These are phyloP conservation scores for Lasaia peninsularis DNA, from an alignment of 1,140 invertebrate genomes.

Conservation along the genomic window DNA sequence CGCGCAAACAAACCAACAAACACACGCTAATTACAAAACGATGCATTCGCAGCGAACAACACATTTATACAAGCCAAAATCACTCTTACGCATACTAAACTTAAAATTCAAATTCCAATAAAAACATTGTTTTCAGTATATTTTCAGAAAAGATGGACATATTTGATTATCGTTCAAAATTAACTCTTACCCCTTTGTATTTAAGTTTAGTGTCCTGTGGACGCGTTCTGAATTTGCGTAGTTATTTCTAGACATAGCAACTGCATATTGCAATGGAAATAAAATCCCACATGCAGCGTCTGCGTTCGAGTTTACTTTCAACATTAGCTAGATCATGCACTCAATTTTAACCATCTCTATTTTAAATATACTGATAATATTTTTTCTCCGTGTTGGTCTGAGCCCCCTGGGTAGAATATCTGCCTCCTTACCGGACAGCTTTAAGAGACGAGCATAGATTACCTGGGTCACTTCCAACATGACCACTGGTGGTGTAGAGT, in stretches of 20 bases:
- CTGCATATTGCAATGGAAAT: not conserved
- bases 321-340: not conserved
- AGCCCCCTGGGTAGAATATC: too few species aligned
- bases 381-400: too few species aligned
- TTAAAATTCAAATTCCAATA: not conserved
- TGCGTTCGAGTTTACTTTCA: not conserved
- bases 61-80: not conserved
- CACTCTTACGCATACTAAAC: not conserved
- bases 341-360: too few species aligned
- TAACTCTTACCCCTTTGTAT: not conserved
- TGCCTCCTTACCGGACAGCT: too few species aligned
- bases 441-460: too few species aligned
- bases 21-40: conserved; percentile 3
- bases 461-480: too few species aligned
- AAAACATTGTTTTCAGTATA: not conserved
- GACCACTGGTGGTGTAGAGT: too few species aligned
- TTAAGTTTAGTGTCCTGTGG: not conserved
- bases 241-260: not conserved
- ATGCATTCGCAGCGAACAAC: conserved; percentile 6
- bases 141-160: not conserved
- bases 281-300: conserved; percentile 1
- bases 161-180: not conserved
- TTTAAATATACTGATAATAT: too few species aligned
- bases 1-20: conserved; percentile 1
- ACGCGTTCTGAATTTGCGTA: not conserved